Evolutionary conservation across 2,888 invertebrate species (phyloP).

Genomic region (Pterostichus niger): DNA sequence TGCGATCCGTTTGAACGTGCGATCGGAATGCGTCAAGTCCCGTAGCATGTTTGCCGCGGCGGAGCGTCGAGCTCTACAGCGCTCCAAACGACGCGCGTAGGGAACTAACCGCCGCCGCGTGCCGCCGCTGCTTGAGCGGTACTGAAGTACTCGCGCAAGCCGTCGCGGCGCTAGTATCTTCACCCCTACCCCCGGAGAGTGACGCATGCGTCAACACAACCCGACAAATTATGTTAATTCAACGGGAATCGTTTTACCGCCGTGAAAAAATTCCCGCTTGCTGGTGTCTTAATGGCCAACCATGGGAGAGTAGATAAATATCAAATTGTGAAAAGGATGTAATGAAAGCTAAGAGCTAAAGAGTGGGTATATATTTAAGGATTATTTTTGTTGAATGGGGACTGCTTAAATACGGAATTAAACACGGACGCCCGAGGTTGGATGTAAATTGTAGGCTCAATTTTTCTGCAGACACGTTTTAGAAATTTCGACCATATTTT

Average conservation of each 20-base stretch:
- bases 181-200: conserved; percentile 27
- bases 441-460: conserved; percentile 26
- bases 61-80: not conserved
- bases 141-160: conserved; percentile 30
- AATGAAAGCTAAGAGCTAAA: conserved; percentile 18
- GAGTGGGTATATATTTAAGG: conserved; percentile 39
- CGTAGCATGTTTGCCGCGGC: conserved; percentile 18
- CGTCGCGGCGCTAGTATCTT: conserved; percentile 35
- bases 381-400: conserved; percentile 38
- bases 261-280: conserved; percentile 49
- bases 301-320: conserved; percentile 44
- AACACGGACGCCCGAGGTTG: conserved; percentile 20
- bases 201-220: conserved; percentile 33
- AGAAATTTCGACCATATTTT: conserved; percentile 35
- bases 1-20: conserved; percentile 1
- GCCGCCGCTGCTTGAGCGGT: conserved; percentile 5
- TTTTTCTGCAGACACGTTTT: conserved; percentile 23
- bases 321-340: conserved; percentile 52
- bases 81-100: conserved; percentile 19
- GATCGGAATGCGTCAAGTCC: conserved; percentile 1
- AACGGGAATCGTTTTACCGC: conserved; percentile 57
- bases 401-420: conserved; percentile 38
- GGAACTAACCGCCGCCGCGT: conserved; percentile 35
- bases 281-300: conserved; percentile 32
- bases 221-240: conserved; percentile 66